Evolutionary conservation across 37 sponge, comb jelly and placozoan genomes (phyloP).

Genomic region (Spongilla lacustris): DNA sequence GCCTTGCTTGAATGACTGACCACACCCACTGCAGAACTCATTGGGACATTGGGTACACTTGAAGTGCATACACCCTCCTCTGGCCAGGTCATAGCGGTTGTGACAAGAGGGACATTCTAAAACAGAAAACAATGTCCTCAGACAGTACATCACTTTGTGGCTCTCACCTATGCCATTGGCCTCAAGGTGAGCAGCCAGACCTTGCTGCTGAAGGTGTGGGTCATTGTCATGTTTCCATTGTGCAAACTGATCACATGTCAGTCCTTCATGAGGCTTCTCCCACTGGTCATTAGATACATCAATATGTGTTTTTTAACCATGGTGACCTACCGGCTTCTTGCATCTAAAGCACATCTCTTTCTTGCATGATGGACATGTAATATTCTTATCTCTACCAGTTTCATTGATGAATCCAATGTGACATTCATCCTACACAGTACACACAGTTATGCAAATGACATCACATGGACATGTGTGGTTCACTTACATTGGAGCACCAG

Average conservation of each 20-base stretch:
- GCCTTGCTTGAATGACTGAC: slow-evolving; percentile 65
- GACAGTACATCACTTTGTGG: neutral
- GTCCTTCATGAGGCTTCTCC: slow-evolving; percentile 77
- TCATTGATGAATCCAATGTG: slow-evolving; percentile 71
- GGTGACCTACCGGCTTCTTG: slow-evolving; percentile 73
- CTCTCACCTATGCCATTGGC: slow-evolving; percentile 85
- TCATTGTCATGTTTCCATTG: slow-evolving; percentile 89
- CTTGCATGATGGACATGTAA: slow-evolving; percentile 74
- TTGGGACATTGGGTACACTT: slow-evolving; percentile 85
- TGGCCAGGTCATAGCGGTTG: slow-evolving; percentile 80
- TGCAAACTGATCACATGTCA: slow-evolving; percentile 76
- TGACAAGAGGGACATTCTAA: slow-evolving; percentile 90
- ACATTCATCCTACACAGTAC: slow-evolving; percentile 38
- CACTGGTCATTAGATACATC: slow-evolving; percentile 48
- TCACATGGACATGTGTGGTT: neutral
- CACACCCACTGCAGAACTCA: slow-evolving; percentile 97
- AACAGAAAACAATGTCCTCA: neutral
- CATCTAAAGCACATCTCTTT: slow-evolving; percentile 75
- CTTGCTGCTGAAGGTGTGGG: slow-evolving; percentile 77
- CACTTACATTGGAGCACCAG: slow-evolving; percentile 88
- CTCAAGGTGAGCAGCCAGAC: slow-evolving; percentile 84
- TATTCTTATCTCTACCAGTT: slow-evolving; percentile 12
- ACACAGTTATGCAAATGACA: neutral
- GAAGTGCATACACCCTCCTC: slow-evolving; percentile 96
- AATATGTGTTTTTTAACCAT: neutral